phyloP scores from a whole-genome alignment of 1,140 invertebrate species.

The Drosophila cardini region DNA sequence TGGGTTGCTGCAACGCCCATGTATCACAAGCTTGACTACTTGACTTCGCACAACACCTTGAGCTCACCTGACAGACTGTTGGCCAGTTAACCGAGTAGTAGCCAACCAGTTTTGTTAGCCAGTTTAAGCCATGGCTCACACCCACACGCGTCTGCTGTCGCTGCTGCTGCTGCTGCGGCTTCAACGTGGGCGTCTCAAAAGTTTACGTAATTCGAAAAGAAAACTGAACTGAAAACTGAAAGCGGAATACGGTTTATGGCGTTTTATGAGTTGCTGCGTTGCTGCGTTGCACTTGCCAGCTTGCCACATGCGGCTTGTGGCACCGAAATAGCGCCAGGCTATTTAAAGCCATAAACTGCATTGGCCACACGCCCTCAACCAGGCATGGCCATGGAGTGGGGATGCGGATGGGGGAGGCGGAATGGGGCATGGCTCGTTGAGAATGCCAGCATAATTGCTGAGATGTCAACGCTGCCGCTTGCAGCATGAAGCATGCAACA shows the following conservation, averaged over 20 bases:
- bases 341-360: slow-evolving; percentile 45
- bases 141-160: slow-evolving; percentile 42
- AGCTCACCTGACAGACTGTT: slow-evolving; percentile 11
- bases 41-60: slow-evolving; percentile 26
- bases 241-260: slow-evolving; percentile 33
- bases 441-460: slow-evolving; percentile 44
- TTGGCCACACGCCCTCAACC: slow-evolving; percentile 34
- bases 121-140: slow-evolving; percentile 20
- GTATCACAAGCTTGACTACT: slow-evolving; percentile 14
- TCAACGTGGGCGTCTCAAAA: slow-evolving; percentile 32
- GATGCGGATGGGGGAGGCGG: not conserved
- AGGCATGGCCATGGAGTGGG: not conserved
- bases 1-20: slow-evolving; percentile 34
- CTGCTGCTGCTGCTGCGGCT: slow-evolving; percentile 17
- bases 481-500: not conserved
- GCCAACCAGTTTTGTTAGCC: slow-evolving; percentile 32
- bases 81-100: slow-evolving; percentile 10
- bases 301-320: slow-evolving; percentile 36
- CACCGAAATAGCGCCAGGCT: slow-evolving; percentile 29
- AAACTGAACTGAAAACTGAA: slow-evolving; percentile 10
- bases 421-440: slow-evolving; percentile 28
- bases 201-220: slow-evolving; percentile 46
- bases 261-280: slow-evolving; percentile 2
- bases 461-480: slow-evolving; percentile 32
- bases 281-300: slow-evolving; percentile 33